Conservation (phyloP, 2,888 invertebrate genomes). For the Hydropsyche betteni region DNA sequence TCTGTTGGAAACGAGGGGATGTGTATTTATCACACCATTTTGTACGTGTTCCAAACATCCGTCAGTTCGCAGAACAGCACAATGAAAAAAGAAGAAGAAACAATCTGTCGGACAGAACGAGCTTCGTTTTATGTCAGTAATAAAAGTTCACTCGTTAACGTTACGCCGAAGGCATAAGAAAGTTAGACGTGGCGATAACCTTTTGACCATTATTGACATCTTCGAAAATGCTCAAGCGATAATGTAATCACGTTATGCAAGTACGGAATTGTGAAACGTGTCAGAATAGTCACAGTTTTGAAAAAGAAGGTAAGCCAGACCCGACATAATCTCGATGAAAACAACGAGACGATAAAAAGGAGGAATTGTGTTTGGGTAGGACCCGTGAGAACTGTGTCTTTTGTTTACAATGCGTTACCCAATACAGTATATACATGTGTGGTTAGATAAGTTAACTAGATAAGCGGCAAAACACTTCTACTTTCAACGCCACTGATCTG, state of each 20-base stretch:
- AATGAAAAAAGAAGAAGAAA: neutral
- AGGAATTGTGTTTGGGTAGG: constrained; percentile 34
- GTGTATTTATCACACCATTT: constrained; percentile 26
- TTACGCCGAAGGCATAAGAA: too few species aligned
- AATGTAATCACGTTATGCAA: neutral
- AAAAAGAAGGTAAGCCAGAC: neutral
- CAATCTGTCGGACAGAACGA: neutral
- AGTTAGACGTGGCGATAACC: neutral
- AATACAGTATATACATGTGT: neutral
- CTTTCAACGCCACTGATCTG: constrained; percentile 4
- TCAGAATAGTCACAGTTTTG: neutral
- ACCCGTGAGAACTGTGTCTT: constrained; percentile 35
- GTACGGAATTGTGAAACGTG: neutral
- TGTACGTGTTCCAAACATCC: constrained; percentile 2
- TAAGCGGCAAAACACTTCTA: constrained; percentile 22
- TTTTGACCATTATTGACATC: neutral
- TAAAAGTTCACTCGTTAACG: neutral
- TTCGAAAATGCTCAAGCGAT: neutral
- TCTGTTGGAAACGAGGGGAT: constrained; percentile 31
- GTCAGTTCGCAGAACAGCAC: constrained; percentile 4
- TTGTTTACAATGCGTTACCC: constrained; percentile 27
- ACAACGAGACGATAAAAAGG: neutral
- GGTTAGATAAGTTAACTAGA: constrained; percentile 16
- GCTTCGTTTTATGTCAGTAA: neutral
- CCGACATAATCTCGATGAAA: neutral